These are phyloP conservation scores for Tiliacea citrago DNA, from an alignment of 2,888 invertebrate species.

Conservation along the genomic window DNA sequence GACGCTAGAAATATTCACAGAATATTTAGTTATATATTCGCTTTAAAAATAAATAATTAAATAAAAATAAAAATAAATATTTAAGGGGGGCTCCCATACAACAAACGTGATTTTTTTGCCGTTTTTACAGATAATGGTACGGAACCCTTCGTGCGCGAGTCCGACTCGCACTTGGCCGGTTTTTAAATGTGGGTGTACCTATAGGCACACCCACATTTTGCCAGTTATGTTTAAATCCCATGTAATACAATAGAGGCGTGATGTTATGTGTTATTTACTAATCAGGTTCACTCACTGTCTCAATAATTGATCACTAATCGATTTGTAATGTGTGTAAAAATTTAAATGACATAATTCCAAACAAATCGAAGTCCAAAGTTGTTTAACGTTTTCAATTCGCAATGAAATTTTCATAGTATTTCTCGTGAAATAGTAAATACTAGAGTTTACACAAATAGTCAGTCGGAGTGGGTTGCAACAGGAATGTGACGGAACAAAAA, in stretches of 20 bases:
- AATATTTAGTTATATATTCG: too few species aligned
- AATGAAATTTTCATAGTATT: constrained; percentile 31
- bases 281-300: background rate
- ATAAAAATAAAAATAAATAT: too few species aligned
- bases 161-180: too few species aligned
- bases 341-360: background rate
- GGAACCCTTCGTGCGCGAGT: too few species aligned
- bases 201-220: too few species aligned
- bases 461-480: constrained; percentile 20
- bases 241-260: too few species aligned
- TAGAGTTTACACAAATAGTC: constrained; percentile 44
- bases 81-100: too few species aligned
- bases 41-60: too few species aligned
- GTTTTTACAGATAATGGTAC: too few species aligned
- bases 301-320: background rate
- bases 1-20: too few species aligned
- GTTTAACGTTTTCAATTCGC: constrained; percentile 1
- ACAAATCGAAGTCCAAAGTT: background rate
- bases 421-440: constrained; percentile 23
- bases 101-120: too few species aligned
- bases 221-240: too few species aligned
- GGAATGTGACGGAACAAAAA: constrained; percentile 19
- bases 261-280: background rate
- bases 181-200: background rate
- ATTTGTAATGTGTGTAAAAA: background rate